Evolutionary conservation across 2,113 vertebrate genomes (phyloP).

Genomic region (Hippopotamus amphibius): DNA sequence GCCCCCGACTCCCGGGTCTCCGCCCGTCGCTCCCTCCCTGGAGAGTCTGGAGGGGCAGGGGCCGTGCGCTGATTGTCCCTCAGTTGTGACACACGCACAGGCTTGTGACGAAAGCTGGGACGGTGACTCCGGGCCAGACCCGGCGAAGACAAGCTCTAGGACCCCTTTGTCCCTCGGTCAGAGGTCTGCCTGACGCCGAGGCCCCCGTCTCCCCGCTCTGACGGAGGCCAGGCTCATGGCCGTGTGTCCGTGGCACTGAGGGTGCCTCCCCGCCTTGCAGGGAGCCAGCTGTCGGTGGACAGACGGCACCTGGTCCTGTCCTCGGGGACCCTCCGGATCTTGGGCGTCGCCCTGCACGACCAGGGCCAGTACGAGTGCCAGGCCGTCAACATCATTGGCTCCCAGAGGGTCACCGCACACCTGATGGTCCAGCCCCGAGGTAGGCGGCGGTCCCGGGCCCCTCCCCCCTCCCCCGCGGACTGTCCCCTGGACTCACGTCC

Average conservation of each 20-base stretch:
- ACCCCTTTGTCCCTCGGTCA: not conserved
- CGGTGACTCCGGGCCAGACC: not conserved
- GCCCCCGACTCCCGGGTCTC: too few relatives aligned
- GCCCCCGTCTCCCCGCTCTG: not conserved
- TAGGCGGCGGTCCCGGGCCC: conserved; percentile 54
- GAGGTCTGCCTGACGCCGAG: not conserved
- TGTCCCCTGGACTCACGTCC: fast-evolving
- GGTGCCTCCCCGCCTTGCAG: conserved; percentile 74
- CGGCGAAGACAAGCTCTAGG: not conserved
- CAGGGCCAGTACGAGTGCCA: conserved; percentile 99
- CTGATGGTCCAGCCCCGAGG: conserved; percentile 95
- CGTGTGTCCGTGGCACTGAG: fast-evolving
- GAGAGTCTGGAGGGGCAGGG: too few relatives aligned
- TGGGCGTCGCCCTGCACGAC: conserved; percentile 94
- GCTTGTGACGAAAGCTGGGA: too few relatives aligned
- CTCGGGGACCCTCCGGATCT: conserved; percentile 93
- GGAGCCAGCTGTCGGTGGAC: conserved; percentile 94
- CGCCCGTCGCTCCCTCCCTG: too few relatives aligned
- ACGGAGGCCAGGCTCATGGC: too few relatives aligned
- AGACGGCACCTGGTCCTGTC: conserved; percentile 93
- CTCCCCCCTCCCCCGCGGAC: fast-evolving
- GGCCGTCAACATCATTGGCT: conserved; percentile 95
- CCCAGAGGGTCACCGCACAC: conserved; percentile 89
- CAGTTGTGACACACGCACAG: too few relatives aligned
- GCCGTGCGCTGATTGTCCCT: too few relatives aligned